Conservation (phyloP, 1,140 invertebrate genomes). For the Vanessa tameamea region DNA sequence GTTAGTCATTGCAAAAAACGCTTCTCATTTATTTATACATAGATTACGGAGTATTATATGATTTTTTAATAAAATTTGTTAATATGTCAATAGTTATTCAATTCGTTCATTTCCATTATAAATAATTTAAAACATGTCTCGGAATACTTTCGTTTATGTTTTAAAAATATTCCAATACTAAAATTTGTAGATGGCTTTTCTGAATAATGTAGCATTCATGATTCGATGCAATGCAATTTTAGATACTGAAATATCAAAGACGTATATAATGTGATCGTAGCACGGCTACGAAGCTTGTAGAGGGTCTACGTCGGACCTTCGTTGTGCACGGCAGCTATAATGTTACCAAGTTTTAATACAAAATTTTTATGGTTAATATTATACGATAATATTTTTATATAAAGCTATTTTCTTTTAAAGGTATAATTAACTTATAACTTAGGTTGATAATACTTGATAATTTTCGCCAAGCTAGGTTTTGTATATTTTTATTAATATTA, state of each 20-base stretch:
- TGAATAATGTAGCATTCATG: constrained; percentile 12
- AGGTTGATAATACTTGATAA: too few relatives aligned
- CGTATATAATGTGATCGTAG: constrained; percentile 26
- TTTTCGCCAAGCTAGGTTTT: too few relatives aligned
- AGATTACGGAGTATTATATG: too few relatives aligned
- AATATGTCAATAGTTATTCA: background rate
- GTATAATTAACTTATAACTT: background rate
- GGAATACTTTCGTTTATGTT: constrained; percentile 1
- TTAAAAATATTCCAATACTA: background rate
- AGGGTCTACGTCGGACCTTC: constrained; percentile 21
- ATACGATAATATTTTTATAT: too few relatives aligned
- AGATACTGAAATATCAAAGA: constrained; percentile 26
- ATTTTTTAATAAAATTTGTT: too few relatives aligned
- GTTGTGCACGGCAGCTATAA: background rate
- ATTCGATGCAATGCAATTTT: constrained; percentile 21
- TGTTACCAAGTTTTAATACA: background rate
- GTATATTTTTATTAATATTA: too few relatives aligned
- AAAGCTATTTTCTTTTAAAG: background rate
- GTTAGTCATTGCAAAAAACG: too few relatives aligned
- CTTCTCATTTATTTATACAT: too few relatives aligned
- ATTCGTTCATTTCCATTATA: background rate
- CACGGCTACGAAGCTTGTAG: constrained; percentile 30
- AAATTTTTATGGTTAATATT: background rate
- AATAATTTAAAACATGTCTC: background rate
- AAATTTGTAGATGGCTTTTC: constrained; percentile 5